Conservation (phyloP, 2,113 vertebrate genomes). For the Globicephala melas region DNA sequence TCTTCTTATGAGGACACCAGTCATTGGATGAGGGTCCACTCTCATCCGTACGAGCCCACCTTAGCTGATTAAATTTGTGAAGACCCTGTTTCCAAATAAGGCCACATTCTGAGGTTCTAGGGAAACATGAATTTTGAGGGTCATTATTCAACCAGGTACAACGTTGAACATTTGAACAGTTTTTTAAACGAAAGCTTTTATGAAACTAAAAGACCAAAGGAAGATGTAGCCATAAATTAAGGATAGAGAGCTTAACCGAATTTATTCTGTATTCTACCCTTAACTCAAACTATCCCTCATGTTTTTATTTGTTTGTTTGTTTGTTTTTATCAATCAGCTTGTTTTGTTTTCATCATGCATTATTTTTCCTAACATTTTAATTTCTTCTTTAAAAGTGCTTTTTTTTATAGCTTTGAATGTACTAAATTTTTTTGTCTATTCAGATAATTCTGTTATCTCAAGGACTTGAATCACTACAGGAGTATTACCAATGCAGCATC, state of each 20-base stretch:
- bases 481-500: background rate
- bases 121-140: background rate
- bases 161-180: background rate
- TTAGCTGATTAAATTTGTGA: background rate
- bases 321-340: background rate
- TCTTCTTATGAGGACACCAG: background rate
- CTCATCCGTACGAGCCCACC: background rate
- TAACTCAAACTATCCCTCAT: too few relatives aligned
- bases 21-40: too few relatives aligned
- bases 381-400: background rate
- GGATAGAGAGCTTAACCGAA: background rate
- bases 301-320: background rate
- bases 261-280: background rate
- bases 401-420: background rate
- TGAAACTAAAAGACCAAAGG: background rate
- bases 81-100: background rate
- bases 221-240: background rate
- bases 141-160: background rate
- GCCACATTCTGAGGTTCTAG: too few relatives aligned
- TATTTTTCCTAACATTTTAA: background rate
- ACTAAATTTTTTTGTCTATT: background rate
- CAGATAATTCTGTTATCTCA: background rate
- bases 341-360: accelerated
- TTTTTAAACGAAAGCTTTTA: background rate
- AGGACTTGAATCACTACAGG: background rate